Percentiles rank a stretch among this genome's conserved stretches.
Conservation (phyloP, 1,140 invertebrate genomes). For the Drosophila rhopaloa region DNA sequence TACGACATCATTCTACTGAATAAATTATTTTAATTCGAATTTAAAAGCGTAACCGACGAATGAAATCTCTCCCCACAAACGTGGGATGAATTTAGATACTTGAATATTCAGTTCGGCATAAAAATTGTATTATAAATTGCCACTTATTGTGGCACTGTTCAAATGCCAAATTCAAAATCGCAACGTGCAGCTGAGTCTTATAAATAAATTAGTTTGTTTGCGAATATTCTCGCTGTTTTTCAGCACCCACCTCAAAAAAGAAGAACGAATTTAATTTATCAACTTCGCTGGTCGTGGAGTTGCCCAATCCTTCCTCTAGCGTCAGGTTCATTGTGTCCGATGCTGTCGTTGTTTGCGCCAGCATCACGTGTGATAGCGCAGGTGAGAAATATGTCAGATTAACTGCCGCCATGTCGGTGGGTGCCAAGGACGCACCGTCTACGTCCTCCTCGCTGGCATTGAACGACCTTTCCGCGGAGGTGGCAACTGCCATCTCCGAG, state of each 20-base stretch:
- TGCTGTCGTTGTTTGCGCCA: constrained; percentile 61
- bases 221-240: constrained; percentile 9
- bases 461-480: constrained; percentile 13
- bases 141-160: constrained; percentile 10
- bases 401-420: constrained; percentile 37
- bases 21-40: constrained; percentile 4
- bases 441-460: constrained; percentile 48
- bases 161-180: constrained; percentile 40
- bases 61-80: background rate
- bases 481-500: constrained; percentile 6
- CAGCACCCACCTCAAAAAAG: constrained; percentile 72
- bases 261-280: constrained; percentile 80
- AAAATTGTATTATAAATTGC: constrained; percentile 1
- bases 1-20: background rate
- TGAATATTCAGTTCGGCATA: background rate
- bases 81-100: background rate
- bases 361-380: constrained; percentile 75
- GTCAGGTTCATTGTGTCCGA: constrained; percentile 54
- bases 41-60: background rate
- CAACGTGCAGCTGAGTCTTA: constrained; percentile 25
- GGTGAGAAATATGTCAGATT: constrained; percentile 78
- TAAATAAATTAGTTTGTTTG: constrained; percentile 53
- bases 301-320: constrained; percentile 55
- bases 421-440: constrained; percentile 5
- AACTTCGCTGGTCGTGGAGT: constrained; percentile 47